Percentiles rank a stretch among this genome's conserved stretches.
These are phyloP conservation scores for Metaphire vulgaris DNA, from an alignment of 1,140 invertebrate genomes.

Conservation along the genomic window DNA sequence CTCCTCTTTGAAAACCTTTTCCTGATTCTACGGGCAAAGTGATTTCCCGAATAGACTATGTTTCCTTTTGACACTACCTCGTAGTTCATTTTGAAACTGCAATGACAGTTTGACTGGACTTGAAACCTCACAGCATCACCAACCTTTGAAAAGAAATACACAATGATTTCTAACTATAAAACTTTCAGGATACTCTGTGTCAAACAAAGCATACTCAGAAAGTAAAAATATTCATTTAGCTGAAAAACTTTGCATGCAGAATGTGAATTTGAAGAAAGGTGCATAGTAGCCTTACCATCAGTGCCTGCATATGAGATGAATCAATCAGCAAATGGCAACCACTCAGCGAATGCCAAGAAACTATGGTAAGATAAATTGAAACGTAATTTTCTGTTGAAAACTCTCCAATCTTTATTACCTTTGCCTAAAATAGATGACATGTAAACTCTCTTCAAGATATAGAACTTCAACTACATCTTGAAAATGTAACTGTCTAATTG, in stretches of 20 bases:
- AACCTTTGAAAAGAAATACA: too few relatives aligned
- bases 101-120: constrained; percentile 10
- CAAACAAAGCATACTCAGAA: too few relatives aligned
- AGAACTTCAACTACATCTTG: too few relatives aligned
- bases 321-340: constrained; percentile 5
- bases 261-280: too few relatives aligned
- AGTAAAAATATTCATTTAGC: too few relatives aligned
- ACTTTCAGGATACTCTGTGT: too few relatives aligned
- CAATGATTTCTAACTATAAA: too few relatives aligned
- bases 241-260: too few relatives aligned
- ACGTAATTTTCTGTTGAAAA: background rate
- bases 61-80: constrained; percentile 21
- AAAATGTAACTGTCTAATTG: too few relatives aligned
- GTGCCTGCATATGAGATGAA: background rate
- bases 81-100: constrained; percentile 14
- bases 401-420: constrained; percentile 5
- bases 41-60: constrained; percentile 17
- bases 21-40: background rate
- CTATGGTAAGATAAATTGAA: background rate
- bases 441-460: too few relatives aligned
- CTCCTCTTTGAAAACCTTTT: background rate
- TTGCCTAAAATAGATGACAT: constrained; percentile 7
- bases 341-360: constrained; percentile 7
- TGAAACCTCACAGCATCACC: background rate
- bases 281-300: background rate